Conservation (phyloP, 2,113 vertebrate species). For the Elephantulus edwardii region DNA sequence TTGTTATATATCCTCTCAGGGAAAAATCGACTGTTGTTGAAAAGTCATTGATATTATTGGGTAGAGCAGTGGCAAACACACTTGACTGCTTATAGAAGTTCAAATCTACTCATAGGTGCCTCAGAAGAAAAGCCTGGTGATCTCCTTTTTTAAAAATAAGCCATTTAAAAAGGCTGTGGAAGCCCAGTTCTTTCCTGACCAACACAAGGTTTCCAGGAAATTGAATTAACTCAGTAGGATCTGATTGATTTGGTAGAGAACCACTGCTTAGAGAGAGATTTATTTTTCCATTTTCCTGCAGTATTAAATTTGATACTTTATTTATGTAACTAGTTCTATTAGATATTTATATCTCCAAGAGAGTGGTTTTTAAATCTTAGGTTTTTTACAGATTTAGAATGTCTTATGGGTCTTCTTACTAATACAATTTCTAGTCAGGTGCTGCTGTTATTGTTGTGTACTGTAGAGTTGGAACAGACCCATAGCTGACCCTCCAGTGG, state of each 20-base stretch:
- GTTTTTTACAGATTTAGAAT: slow-evolving; percentile 32
- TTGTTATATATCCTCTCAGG: background rate
- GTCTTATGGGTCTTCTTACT: background rate
- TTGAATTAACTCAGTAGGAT: background rate
- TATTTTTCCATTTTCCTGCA: background rate
- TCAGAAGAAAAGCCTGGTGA: background rate
- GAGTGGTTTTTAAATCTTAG: slow-evolving; percentile 36
- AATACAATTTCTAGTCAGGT: too few relatives aligned
- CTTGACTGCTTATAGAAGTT: background rate
- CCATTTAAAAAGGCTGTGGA: background rate
- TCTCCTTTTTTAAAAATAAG: background rate
- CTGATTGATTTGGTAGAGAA: background rate
- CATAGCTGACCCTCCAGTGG: too few relatives aligned
- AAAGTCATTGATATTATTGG: background rate
- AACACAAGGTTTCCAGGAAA: background rate
- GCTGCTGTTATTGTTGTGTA: too few relatives aligned
- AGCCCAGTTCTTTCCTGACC: background rate
- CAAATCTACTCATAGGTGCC: background rate
- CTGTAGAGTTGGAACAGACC: too few relatives aligned
- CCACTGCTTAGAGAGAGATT: background rate
- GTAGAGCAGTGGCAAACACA: background rate
- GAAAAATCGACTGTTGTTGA: slow-evolving; percentile 1
- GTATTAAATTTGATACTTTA: background rate
- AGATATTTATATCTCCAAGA: background rate
- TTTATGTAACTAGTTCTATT: background rate